Evolutionary conservation across 2,113 vertebrate genomes (phyloP).

Genomic region (Dicerorhinus sumatrensis): DNA sequence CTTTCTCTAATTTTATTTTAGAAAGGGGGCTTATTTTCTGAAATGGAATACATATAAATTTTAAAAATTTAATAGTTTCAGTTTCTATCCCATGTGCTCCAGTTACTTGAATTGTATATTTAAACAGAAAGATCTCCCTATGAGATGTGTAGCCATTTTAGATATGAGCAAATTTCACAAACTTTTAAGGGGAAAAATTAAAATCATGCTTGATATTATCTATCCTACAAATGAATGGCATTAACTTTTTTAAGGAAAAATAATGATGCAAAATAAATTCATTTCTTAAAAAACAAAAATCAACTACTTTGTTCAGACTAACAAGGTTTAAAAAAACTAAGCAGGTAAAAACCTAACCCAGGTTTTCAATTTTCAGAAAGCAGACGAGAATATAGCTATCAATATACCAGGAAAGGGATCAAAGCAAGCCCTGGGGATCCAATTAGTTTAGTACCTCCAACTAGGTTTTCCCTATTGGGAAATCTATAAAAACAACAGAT

Average conservation of each 20-base stretch:
- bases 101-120: conserved; percentile 43
- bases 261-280: not conserved
- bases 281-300: conserved; percentile 35
- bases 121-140: not conserved
- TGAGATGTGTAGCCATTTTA: not conserved
- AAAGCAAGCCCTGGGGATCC: conserved; percentile 55
- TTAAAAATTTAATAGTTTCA: conserved; percentile 33
- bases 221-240: not conserved
- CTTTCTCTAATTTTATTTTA: conserved; percentile 46
- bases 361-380: conserved; percentile 74
- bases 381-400: conserved; percentile 53
- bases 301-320: not conserved
- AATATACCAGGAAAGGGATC: conserved; percentile 50
- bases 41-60: conserved; percentile 18
- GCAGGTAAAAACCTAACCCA: conserved; percentile 62
- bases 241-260: conserved; percentile 11
- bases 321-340: conserved; percentile 53
- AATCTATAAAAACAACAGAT: conserved; percentile 14
- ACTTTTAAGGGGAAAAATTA: not conserved
- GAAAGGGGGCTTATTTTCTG: conserved; percentile 7
- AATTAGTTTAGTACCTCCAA: conserved; percentile 79
- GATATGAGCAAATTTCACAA: not conserved
- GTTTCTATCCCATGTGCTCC: not conserved
- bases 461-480: conserved; percentile 57
- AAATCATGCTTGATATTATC: not conserved